Base-by-base conservation (phyloP, 1,140 invertebrate genomes). In the Notospermus geniculatus region DNA sequence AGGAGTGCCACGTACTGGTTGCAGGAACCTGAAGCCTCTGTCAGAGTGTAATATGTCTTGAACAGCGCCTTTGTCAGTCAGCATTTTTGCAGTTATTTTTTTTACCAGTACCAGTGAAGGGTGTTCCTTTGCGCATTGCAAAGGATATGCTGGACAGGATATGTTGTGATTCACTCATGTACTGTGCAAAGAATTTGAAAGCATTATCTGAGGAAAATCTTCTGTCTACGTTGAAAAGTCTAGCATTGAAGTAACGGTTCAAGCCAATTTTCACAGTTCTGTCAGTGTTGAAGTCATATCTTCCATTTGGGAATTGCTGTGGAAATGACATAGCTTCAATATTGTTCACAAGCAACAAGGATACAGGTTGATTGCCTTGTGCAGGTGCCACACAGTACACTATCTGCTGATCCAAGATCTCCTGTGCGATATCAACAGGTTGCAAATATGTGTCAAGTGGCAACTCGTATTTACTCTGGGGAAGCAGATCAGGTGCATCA, bases 401-500 rank as follows among this genome's bases (percentile, higher is more conserved):
- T 43, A 63, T 63, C 9, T 56, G 41, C 27, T 46, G 23, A 54
- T 63, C 57, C 17, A 66, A 22, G 29, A 59, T n/a, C 55, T 66
- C 62, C 57, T 67, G 65, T 23, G 52, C 62, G 27, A 67, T 61
- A 59, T 67, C 59, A 25, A 52, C 59, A 50, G 65, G 65, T 56
- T 67, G 62, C 1, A 67, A 22, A 36, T 59, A 64, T 23, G 65
- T 58, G 52, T 67, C 62, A 28, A 62, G 50, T 32, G 30, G 50
- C 17, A 60, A 29, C 17, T 39, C 56, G 5, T 58, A 22, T n/a
- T 15, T 45, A 53, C 17, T 54, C 2, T 30, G 13, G 25, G 50
- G 28, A 62, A 5, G 23, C 9, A 22, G 36, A 13, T 46, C 19
- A 41, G 22, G 15, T 19, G 41, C 29, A 0, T 46, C 41, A 23